Conservation (phyloP, 2,888 invertebrate species). For the Tetragonula carbonaria region DNA sequence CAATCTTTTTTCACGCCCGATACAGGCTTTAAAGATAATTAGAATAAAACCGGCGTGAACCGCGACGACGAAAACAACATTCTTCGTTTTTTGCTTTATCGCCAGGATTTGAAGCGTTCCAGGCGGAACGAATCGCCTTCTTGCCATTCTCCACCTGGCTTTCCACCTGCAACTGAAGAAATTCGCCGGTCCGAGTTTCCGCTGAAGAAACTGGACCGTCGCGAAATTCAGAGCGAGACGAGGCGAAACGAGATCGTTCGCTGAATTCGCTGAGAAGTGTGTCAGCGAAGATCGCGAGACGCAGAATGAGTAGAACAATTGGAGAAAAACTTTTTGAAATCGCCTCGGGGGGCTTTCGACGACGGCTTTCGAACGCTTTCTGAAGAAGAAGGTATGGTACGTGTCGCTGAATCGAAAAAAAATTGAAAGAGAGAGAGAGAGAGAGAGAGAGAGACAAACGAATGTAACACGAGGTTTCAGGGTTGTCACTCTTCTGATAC, state of each 20-base stretch:
- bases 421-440: neutral
- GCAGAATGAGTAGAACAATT: neutral
- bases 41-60: no score
- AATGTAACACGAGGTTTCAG: slow-evolving; percentile 51
- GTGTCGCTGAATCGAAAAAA: slow-evolving; percentile 17
- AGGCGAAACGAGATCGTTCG: slow-evolving; percentile 26
- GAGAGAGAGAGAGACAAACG: neutral
- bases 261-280: slow-evolving; percentile 1
- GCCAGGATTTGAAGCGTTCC: neutral
- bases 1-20: no score
- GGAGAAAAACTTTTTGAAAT: slow-evolving; percentile 10
- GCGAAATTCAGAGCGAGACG: slow-evolving; percentile 55
- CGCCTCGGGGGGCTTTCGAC: neutral
- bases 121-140: slow-evolving; percentile 15
- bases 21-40: no score
- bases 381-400: neutral
- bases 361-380: neutral
- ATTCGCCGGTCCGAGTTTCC: slow-evolving; percentile 17
- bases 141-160: neutral
- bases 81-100: neutral
- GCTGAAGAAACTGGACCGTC: slow-evolving; percentile 52
- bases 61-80: neutral
- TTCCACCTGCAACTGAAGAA: slow-evolving; percentile 16
- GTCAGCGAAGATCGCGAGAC: slow-evolving; percentile 2
- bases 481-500: slow-evolving; percentile 64